Percentiles rank a stretch among this genome's conserved stretches.
These are phyloP conservation scores for Leptonema lineaticorne DNA, from an alignment of 1,140 invertebrate species.

Conservation along the genomic window DNA sequence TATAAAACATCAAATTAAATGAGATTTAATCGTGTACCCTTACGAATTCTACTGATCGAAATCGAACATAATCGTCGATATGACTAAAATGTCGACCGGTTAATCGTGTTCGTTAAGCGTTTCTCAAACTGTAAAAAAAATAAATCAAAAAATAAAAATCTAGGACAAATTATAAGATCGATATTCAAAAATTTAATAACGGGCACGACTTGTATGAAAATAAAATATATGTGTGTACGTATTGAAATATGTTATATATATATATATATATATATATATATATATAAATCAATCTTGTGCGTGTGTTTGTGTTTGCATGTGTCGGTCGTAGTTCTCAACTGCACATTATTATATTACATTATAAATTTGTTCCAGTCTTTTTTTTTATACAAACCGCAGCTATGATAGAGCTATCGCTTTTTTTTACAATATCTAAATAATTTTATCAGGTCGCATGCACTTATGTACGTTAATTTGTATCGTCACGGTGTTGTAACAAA, in stretches of 20 bases:
- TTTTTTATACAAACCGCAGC: background rate
- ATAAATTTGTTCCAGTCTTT: conserved; percentile 21
- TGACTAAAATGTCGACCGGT: background rate
- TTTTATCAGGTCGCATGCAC: background rate
- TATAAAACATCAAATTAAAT: background rate
- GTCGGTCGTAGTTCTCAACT: background rate
- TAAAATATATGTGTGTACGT: too few species aligned
- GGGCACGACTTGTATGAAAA: too few species aligned
- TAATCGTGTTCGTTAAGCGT: background rate
- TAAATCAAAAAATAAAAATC: too few species aligned
- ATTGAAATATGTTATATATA: too few species aligned
- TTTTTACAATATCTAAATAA: conserved; percentile 7
- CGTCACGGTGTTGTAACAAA: conserved; percentile 4
- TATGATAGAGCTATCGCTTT: conserved; percentile 11
- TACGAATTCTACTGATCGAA: conserved; percentile 2
- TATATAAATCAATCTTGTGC: too few species aligned
- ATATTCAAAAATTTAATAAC: too few species aligned
- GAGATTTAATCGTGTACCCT: background rate
- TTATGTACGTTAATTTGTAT: conserved; percentile 15
- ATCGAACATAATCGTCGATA: background rate
- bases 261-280: too few species aligned
- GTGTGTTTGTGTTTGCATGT: too few species aligned
- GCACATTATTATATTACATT: conserved; percentile 22
- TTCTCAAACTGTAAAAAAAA: conserved; percentile 2
- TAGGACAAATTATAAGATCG: too few species aligned